Conservation (phyloP, 2,888 invertebrate genomes). For the Falcaria lacertinaria region DNA sequence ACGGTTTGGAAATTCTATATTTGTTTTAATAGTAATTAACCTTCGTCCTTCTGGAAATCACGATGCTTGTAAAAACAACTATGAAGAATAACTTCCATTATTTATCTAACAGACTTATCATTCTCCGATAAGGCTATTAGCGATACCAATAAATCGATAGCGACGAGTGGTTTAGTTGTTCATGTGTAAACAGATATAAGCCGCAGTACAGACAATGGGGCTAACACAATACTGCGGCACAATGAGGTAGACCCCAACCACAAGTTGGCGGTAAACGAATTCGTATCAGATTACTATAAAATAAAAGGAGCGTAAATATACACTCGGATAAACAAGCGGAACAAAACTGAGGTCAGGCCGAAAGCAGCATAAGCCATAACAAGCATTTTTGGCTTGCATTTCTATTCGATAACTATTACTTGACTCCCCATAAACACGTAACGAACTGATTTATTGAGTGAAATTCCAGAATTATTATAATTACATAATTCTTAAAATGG, state of each 20-base stretch:
- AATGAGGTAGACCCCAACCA: slow-evolving; percentile 36
- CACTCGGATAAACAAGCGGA: slow-evolving; percentile 57
- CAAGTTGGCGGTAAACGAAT: slow-evolving; percentile 35
- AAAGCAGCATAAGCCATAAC: slow-evolving; percentile 18
- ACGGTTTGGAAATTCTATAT: too few relatives aligned
- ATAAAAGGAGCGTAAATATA: slow-evolving; percentile 59
- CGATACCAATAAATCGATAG: slow-evolving; percentile 41
- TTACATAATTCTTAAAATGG: not conserved
- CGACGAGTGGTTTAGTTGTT: slow-evolving; percentile 14
- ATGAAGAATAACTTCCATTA: slow-evolving; percentile 1
- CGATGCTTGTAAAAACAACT: not conserved
- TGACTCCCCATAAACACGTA: not conserved
- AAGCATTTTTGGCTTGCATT: not conserved
- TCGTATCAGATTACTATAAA: slow-evolving; percentile 51
- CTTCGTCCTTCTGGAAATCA: not conserved
- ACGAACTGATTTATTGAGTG: not conserved
- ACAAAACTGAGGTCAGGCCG: slow-evolving; percentile 49
- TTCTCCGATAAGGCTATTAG: slow-evolving; percentile 22
- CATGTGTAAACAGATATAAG: slow-evolving; percentile 18
- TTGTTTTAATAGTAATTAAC: too few relatives aligned
- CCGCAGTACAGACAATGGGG: slow-evolving; percentile 32
- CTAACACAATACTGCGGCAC: slow-evolving; percentile 26
- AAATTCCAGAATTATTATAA: not conserved
- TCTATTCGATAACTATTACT: not conserved
- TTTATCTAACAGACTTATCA: slow-evolving; percentile 20